Evolutionary conservation across 35 echinoderm and acorn worm genomes (phyloP).

Genomic region (Anneissia japonica): DNA sequence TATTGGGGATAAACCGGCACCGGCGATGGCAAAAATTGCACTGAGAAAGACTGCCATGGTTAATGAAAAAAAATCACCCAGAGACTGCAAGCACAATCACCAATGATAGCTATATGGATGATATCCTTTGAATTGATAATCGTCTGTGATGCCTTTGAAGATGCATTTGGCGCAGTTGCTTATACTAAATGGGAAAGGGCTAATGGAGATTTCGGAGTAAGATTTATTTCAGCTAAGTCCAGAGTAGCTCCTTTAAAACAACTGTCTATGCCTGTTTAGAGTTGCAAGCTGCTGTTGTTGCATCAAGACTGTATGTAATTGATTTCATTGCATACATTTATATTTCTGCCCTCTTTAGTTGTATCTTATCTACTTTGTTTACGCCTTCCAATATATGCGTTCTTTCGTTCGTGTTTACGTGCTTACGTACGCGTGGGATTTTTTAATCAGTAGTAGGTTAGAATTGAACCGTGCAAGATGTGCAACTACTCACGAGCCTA

Average conservation of each 20-base stretch:
- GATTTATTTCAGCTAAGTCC: conserved; percentile 52
- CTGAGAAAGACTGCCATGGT: conserved; percentile 45
- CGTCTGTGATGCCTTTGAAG: conserved; percentile 50
- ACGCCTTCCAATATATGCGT: too few species aligned
- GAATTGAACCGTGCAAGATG: too few species aligned
- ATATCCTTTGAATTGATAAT: conserved; percentile 36
- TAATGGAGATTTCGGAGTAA: conserved; percentile 18
- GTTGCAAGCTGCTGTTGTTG: conserved; percentile 21
- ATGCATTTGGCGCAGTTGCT: conserved; percentile 43
- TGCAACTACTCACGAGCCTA: too few species aligned
- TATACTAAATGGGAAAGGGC: conserved; percentile 24
- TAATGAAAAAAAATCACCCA: conserved; percentile 4
- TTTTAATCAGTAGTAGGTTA: too few species aligned
- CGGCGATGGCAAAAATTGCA: conserved; percentile 20
- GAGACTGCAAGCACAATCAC: conserved; percentile 14
- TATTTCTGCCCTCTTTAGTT: too few species aligned
- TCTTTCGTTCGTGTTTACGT: too few species aligned
- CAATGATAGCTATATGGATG: conserved; percentile 70
- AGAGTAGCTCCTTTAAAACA: conserved; percentile 34
- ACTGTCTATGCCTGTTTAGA: conserved; percentile 34
- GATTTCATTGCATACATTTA: too few species aligned
- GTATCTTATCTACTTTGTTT: too few species aligned
- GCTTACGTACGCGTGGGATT: too few species aligned
- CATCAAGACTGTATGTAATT: background rate
- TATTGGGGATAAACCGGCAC: conserved; percentile 1